Base-by-base conservation (phyloP, 2,113 vertebrate species). In the Trinectes maculatus region DNA sequence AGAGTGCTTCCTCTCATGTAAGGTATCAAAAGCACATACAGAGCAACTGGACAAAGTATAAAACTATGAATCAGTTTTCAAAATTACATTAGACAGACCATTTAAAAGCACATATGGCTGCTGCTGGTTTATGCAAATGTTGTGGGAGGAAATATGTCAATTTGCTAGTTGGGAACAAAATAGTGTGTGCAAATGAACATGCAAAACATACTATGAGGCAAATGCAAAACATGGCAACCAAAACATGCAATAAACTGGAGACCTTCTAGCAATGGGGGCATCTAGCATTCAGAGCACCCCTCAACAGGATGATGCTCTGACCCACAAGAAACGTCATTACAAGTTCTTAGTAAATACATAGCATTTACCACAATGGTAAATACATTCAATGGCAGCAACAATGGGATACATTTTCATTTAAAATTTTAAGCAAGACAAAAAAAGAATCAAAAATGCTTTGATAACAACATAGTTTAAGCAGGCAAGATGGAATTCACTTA, bases 131-230 rank as follows among this genome's bases (percentile, higher is more conserved):
- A 85, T 69, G 60, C 54, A 91, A 89, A 91, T 76, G 22, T 28
- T 4, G 21, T 66, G 72, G 77, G 16, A 75, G 86, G 83, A 84
- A 85, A 74, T 79, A 26, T 72, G 12, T 59, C 53, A 55, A 28
- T 68, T 76, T 79, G 52, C 13, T 62, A 79, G 42, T 37, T 25
- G 64, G 37, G 26, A 57, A 62, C n/a, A 66, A 54, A 47, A 63
- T 58, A 69, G 34, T 63, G 51, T 36, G 87, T 82, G 79, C 70
- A 91, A 91, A 92, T 67, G 13, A 46, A 2, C 36, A 89, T 89
- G 69, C 71, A 89, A 88, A 89, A 53, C n/a, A 18, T 72, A 66
- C 19, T 34, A 19, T 69, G 46, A 40, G 67, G 51, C n/a, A 18
- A 65, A 77, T 26, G 48, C 44, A 79, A 80, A 64, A 67, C 36